Base-by-base conservation (phyloP, 2,888 invertebrate species). In the Parnassius apollo region DNA sequence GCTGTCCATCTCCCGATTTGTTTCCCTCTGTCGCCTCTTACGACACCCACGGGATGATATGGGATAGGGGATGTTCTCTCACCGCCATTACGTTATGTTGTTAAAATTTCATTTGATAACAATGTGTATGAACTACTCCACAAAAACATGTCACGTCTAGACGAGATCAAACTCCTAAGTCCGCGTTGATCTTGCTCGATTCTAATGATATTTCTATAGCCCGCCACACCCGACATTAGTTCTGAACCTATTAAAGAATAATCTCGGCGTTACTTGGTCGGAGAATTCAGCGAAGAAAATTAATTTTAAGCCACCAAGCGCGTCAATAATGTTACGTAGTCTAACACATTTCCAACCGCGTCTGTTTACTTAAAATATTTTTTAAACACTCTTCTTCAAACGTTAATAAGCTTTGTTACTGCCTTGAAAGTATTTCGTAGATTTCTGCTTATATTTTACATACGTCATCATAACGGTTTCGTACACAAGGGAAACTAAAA, bases 181-280 rank as follows among this genome's bases (percentile, higher is more conserved):
- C 49, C 13, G 42, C 42, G 59, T 45, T 59, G 48, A 62, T 57
- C 57, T 42, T 25, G 56, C 18, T 46, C 48, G 42, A 48, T 42
- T 25, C 52, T 59, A 59, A 64, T 42, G 63, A 64, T 59, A 64
- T 59, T 64, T 57, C 59, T 59, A 64, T 64, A 55, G 45, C 57
- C 13, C 46, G 18, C n/a, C 46, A 52, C 59, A 25, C 51, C 48
- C 44, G 42, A 35, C 62, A 62, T 62, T 56, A 42, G 50, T 55
- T 50, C 56, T 55, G 51, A 63, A 59, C 59, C 56, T 63, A 54
- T 63, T 63, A 63, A 18, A 46, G 51, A 52, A 53, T 62, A 44
- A 52, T 35, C 46, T 55, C 13, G 2, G 1, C 42, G 56, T 55
- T 42, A 25, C 53, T 42, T 13, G 53, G 11, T 42, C n/a, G 52